A percentile compares a stretch with the other conserved stretches of the same genome.
phyloP scores from a whole-genome alignment of 2,113 vertebrate genomes.

The Coptodon rendalli region DNA sequence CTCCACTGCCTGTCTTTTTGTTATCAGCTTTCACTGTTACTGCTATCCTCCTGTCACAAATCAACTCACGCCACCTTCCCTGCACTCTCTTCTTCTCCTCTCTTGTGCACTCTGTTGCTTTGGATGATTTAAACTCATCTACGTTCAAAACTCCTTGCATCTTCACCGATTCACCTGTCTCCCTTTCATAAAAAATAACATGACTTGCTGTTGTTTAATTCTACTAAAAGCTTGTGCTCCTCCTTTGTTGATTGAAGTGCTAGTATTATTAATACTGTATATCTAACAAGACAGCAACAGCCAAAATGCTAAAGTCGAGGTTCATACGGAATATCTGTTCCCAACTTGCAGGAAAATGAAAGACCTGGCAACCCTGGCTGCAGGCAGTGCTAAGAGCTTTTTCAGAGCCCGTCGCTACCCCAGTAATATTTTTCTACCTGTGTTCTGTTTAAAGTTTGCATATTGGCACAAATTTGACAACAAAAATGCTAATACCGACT shows the following conservation, averaged over 20 bases:
- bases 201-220: not conserved
- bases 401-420: not conserved
- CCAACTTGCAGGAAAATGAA: not conserved
- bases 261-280: not conserved
- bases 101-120: not conserved
- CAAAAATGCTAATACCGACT: not conserved
- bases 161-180: not conserved
- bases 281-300: not conserved
- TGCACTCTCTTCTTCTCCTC: not conserved
- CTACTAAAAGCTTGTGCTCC: not conserved
- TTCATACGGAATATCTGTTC: not conserved
- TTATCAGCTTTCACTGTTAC: not conserved
- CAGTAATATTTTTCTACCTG: not conserved
- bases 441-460: not conserved
- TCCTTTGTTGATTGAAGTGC: not conserved
- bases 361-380: not conserved
- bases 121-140: not conserved
- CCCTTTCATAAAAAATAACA: not conserved
- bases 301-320: not conserved
- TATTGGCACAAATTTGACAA: not conserved
- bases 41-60: rapidly evolving
- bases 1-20: not conserved
- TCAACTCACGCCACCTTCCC: not conserved
- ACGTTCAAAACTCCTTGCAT: rapidly evolving
- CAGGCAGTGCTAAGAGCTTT: not conserved